Percentiles rank a stretch among this genome's conserved stretches.
phyloP scores from a whole-genome alignment of 1,140 invertebrate species.

The Zophobas atratus region DNA sequence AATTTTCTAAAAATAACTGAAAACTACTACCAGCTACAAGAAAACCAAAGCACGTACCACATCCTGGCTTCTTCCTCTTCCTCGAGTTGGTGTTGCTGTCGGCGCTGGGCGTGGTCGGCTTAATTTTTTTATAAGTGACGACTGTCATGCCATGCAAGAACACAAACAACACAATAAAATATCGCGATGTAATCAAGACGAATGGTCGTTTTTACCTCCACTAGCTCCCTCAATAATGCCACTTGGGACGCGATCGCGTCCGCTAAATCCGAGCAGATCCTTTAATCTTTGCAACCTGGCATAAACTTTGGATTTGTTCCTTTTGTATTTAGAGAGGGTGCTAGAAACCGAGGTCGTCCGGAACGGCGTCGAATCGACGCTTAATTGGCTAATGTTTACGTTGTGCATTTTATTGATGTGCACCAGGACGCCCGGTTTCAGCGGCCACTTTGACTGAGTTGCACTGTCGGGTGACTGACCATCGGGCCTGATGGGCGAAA shows the following conservation, averaged over 20 bases:
- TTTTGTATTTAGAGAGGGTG: constrained; percentile 58
- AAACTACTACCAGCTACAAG: background rate
- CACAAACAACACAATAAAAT: constrained; percentile 58
- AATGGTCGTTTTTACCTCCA: constrained; percentile 61
- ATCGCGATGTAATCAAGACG: constrained; percentile 50
- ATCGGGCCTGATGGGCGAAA: constrained; percentile 60
- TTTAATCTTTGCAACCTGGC: constrained; percentile 63
- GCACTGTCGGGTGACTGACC: constrained; percentile 65
- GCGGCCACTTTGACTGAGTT: constrained; percentile 87
- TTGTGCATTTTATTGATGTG: constrained; percentile 85
- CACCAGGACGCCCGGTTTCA: constrained; percentile 89
- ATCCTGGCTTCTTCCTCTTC: constrained; percentile 84
- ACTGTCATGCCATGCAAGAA: constrained; percentile 66
- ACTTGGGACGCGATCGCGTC: constrained; percentile 58
- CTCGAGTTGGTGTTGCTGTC: constrained; percentile 68
- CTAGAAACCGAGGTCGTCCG: constrained; percentile 60
- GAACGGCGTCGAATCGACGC: constrained; percentile 54
- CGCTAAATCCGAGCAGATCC: constrained; percentile 61
- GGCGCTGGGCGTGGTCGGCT: constrained; percentile 55
- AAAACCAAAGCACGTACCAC: constrained; percentile 72
- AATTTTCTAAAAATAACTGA: background rate
- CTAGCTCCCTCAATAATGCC: constrained; percentile 63
- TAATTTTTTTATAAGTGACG: constrained; percentile 71
- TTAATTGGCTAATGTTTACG: constrained; percentile 68
- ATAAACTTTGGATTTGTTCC: constrained; percentile 64